Percentiles rank a stretch among this genome's conserved stretches.
These are phyloP conservation scores for Drosophila mayaguana DNA, from an alignment of 2,888 invertebrate genomes.

Conservation along the genomic window DNA sequence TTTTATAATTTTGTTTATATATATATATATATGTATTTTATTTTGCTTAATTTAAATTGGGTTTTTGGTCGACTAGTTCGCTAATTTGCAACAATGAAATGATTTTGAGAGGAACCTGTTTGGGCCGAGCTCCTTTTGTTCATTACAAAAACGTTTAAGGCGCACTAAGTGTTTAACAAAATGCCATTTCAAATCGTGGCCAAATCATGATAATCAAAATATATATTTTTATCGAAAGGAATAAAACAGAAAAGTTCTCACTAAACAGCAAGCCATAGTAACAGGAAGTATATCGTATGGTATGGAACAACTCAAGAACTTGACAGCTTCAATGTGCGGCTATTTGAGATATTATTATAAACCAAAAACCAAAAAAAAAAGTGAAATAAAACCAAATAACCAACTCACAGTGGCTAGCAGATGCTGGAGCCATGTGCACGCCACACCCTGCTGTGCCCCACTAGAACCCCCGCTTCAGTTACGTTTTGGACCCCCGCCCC, in stretches of 20 bases:
- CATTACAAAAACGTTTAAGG: slow-evolving; percentile 79
- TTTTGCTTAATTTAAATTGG: slow-evolving; percentile 27
- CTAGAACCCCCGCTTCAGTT: not conserved
- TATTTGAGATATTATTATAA: slow-evolving; percentile 37
- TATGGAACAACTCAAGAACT: slow-evolving; percentile 38
- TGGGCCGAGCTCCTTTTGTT: slow-evolving; percentile 76
- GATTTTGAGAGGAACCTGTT: slow-evolving; percentile 29
- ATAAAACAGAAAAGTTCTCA: slow-evolving; percentile 60
- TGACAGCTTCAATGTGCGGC: slow-evolving; percentile 55
- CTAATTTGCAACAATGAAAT: slow-evolving; percentile 49
- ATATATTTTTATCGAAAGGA: not conserved
- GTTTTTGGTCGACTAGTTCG: slow-evolving; percentile 47
- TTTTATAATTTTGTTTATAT: slow-evolving; percentile 8
- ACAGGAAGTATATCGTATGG: slow-evolving; percentile 54
- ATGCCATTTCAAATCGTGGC: slow-evolving; percentile 62
- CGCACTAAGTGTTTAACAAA: slow-evolving; percentile 70
- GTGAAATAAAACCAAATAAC: slow-evolving; percentile 33
- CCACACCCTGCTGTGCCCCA: not conserved
- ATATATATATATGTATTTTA: slow-evolving; percentile 9
- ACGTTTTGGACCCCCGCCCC: not conserved
- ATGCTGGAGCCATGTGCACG: slow-evolving; percentile 3
- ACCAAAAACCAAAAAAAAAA: not conserved
- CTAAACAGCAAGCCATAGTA: slow-evolving; percentile 78
- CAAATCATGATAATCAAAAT: slow-evolving; percentile 41
- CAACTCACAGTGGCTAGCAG: slow-evolving; percentile 31